phyloP scores from a whole-genome alignment of 2,113 vertebrate species.

The Elaphurus davidianus region DNA sequence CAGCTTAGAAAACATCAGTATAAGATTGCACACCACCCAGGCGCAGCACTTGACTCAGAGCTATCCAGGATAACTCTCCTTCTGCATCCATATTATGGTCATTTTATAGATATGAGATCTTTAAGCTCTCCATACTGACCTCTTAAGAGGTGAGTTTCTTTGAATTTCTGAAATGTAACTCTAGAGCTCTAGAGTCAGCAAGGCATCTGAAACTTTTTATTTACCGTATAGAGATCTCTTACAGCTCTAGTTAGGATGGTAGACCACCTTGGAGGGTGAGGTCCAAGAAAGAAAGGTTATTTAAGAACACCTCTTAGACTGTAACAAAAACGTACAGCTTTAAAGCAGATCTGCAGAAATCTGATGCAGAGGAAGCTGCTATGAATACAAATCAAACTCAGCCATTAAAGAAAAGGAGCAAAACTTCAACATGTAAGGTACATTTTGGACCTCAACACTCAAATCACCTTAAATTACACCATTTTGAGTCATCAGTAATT shows the following conservation, averaged over 20 bases:
- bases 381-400: conserved; percentile 38
- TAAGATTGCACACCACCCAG: conserved; percentile 21
- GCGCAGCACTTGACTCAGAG: not conserved
- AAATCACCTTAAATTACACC: conserved; percentile 67
- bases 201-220: conserved; percentile 73
- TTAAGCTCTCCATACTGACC: conserved; percentile 64
- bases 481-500: conserved; percentile 42
- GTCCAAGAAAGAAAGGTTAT: conserved; percentile 27
- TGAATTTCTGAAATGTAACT: conserved; percentile 78
- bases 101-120: conserved; percentile 64
- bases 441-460: conserved; percentile 52
- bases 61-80: not conserved
- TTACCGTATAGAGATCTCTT: conserved; percentile 74
- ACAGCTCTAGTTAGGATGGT: conserved; percentile 74
- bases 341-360: conserved; percentile 50
- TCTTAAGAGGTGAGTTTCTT: conserved; percentile 70
- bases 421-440: conserved; percentile 29
- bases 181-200: conserved; percentile 69
- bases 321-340: conserved; percentile 49
- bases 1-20: not conserved
- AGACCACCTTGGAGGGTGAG: conserved; percentile 77
- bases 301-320: conserved; percentile 61
- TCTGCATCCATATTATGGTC: not conserved
- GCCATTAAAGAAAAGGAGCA: conserved; percentile 36
- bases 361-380: conserved; percentile 11